Base-by-base conservation (phyloP, 1,140 invertebrate species). In the Anadara kagoshimensis region DNA sequence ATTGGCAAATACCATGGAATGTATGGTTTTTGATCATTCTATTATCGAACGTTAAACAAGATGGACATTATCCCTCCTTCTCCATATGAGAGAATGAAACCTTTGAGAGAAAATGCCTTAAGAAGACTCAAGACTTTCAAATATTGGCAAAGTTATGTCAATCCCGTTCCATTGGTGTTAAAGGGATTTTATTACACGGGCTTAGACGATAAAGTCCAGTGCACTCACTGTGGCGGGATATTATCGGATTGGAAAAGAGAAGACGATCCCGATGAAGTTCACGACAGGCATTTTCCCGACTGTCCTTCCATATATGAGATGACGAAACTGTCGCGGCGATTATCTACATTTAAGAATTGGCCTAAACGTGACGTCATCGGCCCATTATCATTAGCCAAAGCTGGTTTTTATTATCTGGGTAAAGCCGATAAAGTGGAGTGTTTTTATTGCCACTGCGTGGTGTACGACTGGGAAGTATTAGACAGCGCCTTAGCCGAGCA, bases 141-240 rank as follows among this genome's bases (percentile, higher is more conserved):
- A 16, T 89, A 59, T 20, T 61, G 58, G 58, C 96, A 95, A 94
- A 94, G 93, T 54, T 72, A 88, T 26, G 92, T 95, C 1, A 91
- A 91, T 83, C 93, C 94, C 0, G 90, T 93, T 84, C 91, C 92
- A 82, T 91, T 97, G 77, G 94, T 94, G 4, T 93, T 93, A 85
- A 94, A 94, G 53, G 95, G 95, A 10, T 96, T 97, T 89, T 96
- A 92, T 85, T 95, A 93, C 58, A 67, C 43, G 8, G 77, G 78
- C 53, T 57, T 69, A 20, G 73, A 69, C 16, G 93, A 94, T 82
- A 90, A 94, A 85, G 94, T 97, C 0, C 92, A 94, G 78, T 61
- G 58, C 45, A 44, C 36, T 14, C 20, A 11, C 14, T 61, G 58
- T 45, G 58, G 58, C 8, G 43, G 43, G 5, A 43, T 61, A 10